Base-by-base conservation (phyloP, 2,113 vertebrate genomes). In the Sebastes fasciatus region DNA sequence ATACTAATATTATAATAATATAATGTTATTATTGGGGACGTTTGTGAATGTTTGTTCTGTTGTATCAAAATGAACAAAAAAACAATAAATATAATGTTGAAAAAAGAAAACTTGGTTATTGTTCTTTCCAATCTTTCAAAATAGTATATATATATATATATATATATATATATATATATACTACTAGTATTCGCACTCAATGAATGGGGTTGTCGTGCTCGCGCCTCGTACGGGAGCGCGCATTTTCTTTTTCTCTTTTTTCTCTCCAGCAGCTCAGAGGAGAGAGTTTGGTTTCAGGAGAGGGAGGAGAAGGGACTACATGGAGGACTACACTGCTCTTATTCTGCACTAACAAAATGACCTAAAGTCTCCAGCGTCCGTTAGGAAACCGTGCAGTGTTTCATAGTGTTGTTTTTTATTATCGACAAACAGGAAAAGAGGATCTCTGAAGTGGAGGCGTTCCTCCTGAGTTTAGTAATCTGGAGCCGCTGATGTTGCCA, bases 231-330 rank as follows among this genome's bases (percentile, higher is more conserved):
- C 7, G 76, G 73, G 89, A 49, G 40, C 90, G 93, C 91, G 93
- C 93, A 55, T 79, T 71, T 73, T 51, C 68, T 80, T 79, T 70
- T 70, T 51, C 62, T 81, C 74, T 63, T 55, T 62, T 64, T 74
- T 86, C 73, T 80, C 75, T 74, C 85, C 80, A 90, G 87, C 77
- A 57, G 88, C 74, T 14, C 82, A 72, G 80, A 89, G 84, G 83
- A 89, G 76, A 87, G 81, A 89, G 66, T 86, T 88, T 42, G 64
- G 88, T 87, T 79, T 86, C 68, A 69, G 76, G 67, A 85, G 88
- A 87, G 82, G 90, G 92, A 93, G 92, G 86, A 86, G 89, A 86
- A 86, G 71, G 83, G 72, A 14, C 52, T 57, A 69, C 86, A 84
- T 79, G 80, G 79, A 90, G 72, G 77, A 77, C 68, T 58, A 68